These are phyloP conservation scores for Muscicapa comitata DNA, from an alignment of 2,797 vertebrate species.

Conservation along the genomic window DNA sequence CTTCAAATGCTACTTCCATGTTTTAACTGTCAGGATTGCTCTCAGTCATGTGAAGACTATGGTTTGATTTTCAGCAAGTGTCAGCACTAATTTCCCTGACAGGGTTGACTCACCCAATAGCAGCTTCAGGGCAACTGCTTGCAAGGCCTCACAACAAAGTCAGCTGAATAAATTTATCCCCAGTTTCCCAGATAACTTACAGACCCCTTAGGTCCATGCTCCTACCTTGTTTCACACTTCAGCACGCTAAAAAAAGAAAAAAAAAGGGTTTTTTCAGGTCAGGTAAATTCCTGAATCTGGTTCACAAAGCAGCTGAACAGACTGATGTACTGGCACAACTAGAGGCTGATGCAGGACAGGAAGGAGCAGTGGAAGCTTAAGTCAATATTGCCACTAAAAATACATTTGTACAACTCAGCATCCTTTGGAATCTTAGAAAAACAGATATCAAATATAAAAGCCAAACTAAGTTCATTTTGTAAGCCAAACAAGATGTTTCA, in stretches of 20 bases:
- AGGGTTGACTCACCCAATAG: not conserved
- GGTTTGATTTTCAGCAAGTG: not conserved
- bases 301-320: not conserved
- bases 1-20: accelerated
- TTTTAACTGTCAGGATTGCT: not conserved
- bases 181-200: not conserved
- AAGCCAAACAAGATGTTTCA: not conserved
- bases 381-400: not conserved
- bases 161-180: not conserved
- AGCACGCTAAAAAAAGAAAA: not conserved
- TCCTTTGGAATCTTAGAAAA: not conserved
- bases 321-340: not conserved
- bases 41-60: not conserved
- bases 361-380: not conserved
- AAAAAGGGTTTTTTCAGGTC: not conserved
- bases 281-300: not conserved
- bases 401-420: not conserved
- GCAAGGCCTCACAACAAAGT: not conserved
- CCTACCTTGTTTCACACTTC: not conserved
- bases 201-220: not conserved
- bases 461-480: not conserved
- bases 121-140: not conserved
- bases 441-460: not conserved
- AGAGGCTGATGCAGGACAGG: not conserved
- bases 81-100: not conserved